Evolutionary conservation across 2,888 invertebrate genomes (phyloP), one percentile per base, ranked within the genome.

Genomic region (Willowsia nigromaculata): DNA sequence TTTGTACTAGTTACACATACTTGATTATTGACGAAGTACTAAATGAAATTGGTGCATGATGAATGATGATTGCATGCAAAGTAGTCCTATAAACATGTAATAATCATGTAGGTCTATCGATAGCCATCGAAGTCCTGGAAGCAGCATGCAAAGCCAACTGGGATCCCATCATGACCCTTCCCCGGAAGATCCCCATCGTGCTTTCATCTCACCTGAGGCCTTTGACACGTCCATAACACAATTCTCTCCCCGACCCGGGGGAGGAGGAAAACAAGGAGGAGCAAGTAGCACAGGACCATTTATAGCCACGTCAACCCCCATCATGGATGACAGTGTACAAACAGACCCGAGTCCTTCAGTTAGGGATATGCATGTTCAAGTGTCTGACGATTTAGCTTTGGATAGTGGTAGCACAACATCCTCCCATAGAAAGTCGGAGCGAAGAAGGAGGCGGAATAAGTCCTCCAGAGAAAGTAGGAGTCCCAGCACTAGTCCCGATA

Each of bases 151-250:
- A 65, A 90, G 90, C 27, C 84, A 90, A 50, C 27, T 92, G 25
- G 90, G 90, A 4, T 89, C 89, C 76, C 90, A 91, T 78, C 86
- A 92, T 83, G 90, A 92, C 68, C 90, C 86, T 37, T 92, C 91
- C 11, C 91, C 91, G 5, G 91, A 91, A 50, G 89, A 91, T 53
- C 83, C 88, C n/a, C 90, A 62, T 11, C 80, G 80, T 53, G 87
- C 89, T 78, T 91, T 91, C 84, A 90, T 87, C 25, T 92, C 92
- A 47, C 92, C 92, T 4, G 92, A 92, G 68, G 86, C 89, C 43
- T 88, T 90, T 74, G 91, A 91, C 68, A 80, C 43, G 25, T 90
- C 89, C 40, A 78, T 86, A 47, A 68, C 71, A 27, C 85, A 83
- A 15, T 90, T 87, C 47, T 76, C 78, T 33, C 78, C 78, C 9